A percentile compares a stretch with the other conserved stretches of the same genome.
Evolutionary conservation across 2,113 vertebrate genomes (phyloP).

Genomic region (Lichenostomus cassidix): DNA sequence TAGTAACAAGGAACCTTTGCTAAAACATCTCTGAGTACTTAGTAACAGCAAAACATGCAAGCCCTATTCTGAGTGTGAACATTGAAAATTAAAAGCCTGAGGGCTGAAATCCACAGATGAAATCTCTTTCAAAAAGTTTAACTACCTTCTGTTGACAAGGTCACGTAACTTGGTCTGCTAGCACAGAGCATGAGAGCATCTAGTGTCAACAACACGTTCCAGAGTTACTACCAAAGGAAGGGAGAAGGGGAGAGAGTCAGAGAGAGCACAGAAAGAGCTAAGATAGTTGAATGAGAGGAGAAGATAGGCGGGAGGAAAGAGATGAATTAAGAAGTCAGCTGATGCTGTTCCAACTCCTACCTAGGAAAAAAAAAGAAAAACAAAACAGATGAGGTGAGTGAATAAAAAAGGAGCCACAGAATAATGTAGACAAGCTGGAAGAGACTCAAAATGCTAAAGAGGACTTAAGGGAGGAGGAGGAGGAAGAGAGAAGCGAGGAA

Average conservation of each 20-base stretch:
- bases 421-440: not conserved
- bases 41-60: not conserved
- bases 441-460: not conserved
- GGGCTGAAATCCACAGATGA: not conserved
- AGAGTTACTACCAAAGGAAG: not conserved
- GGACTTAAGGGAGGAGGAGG: not conserved
- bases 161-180: accelerated
- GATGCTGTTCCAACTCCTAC: not conserved
- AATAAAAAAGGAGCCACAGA: not conserved
- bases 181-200: not conserved
- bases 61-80: not conserved
- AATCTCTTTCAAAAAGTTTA: not conserved
- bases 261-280: not conserved
- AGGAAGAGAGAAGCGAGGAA: not conserved
- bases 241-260: not conserved
- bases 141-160: not conserved
- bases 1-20: not conserved
- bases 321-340: not conserved
- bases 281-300: not conserved
- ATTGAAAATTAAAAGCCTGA: not conserved
- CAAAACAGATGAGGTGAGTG: not conserved
- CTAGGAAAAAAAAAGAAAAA: not conserved
- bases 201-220: not conserved
- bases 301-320: not conserved
- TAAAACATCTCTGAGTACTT: not conserved